Conservation (phyloP, 2,888 invertebrate species). For the Anagyrus pseudococci region DNA sequence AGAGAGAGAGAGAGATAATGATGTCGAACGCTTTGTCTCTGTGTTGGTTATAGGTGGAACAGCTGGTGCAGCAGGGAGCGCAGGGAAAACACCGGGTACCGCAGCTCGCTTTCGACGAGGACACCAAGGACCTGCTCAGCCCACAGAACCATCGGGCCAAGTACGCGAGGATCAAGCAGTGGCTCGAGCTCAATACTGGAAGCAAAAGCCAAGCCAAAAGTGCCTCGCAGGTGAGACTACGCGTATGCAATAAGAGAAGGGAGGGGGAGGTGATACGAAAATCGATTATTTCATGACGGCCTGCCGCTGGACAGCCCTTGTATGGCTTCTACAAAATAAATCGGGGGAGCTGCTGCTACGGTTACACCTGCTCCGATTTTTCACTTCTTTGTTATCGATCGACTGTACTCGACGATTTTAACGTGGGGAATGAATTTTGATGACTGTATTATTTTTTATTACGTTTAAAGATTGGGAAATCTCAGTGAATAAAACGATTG, state of each 20-base stretch:
- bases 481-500: too few relatives aligned
- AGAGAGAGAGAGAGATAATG: too few relatives aligned
- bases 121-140: constrained; percentile 39
- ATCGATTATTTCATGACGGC: constrained; percentile 28
- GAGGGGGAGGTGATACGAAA: constrained; percentile 9
- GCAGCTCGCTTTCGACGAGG: constrained; percentile 65
- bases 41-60: constrained; percentile 67
- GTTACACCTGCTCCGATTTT: too few relatives aligned
- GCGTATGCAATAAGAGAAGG: not conserved
- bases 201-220: constrained; percentile 50
- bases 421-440: too few relatives aligned
- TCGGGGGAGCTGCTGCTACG: too few relatives aligned
- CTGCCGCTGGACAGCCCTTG: too few relatives aligned
- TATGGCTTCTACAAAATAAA: too few relatives aligned
- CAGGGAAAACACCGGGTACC: constrained; percentile 60
- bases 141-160: constrained; percentile 65
- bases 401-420: too few relatives aligned
- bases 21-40: too few relatives aligned
- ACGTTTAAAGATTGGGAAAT: too few relatives aligned
- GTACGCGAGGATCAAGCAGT: constrained; percentile 74
- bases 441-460: too few relatives aligned
- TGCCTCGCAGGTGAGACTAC: constrained; percentile 53
- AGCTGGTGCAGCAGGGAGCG: constrained; percentile 72
- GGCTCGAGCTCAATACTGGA: constrained; percentile 68
- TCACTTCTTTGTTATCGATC: too few relatives aligned